Conservation (phyloP, 2,113 vertebrate species). For the Tupaia tana region DNA sequence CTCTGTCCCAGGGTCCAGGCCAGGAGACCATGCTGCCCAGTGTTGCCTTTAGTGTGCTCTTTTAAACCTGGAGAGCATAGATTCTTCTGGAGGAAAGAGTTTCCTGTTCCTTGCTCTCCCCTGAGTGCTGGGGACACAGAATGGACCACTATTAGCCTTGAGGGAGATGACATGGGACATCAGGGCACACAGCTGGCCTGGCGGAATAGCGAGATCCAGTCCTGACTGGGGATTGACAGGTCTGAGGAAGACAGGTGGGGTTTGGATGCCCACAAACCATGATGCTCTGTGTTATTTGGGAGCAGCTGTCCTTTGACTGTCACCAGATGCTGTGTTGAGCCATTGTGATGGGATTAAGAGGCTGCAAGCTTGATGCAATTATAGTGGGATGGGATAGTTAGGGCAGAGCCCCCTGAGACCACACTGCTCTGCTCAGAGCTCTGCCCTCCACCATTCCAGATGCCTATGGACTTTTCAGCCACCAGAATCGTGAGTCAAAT, state of each 20-base stretch:
- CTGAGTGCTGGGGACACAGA: rapidly evolving
- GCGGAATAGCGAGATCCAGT: background rate
- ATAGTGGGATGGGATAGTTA: too few relatives aligned
- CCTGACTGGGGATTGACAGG: rapidly evolving
- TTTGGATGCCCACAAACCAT: background rate
- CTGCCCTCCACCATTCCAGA: too few relatives aligned
- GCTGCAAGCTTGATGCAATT: too few relatives aligned
- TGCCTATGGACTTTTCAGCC: too few relatives aligned
- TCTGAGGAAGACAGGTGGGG: background rate
- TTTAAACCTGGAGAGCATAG: background rate
- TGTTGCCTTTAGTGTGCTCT: background rate
- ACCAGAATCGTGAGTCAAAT: too few relatives aligned
- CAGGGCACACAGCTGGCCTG: rapidly evolving
- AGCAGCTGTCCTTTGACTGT: background rate
- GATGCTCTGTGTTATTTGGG: background rate
- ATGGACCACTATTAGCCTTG: rapidly evolving
- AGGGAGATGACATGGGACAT: background rate
- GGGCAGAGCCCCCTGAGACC: too few relatives aligned
- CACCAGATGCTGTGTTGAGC: too few relatives aligned
- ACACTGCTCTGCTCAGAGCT: too few relatives aligned
- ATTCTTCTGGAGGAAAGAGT: too few relatives aligned
- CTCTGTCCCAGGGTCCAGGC: background rate
- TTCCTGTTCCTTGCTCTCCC: background rate
- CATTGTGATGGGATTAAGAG: too few relatives aligned
- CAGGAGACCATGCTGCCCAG: rapidly evolving